Evolutionary conservation across 2,113 vertebrate species (phyloP).

Genomic region (Leptobrachium leishanense): DNA sequence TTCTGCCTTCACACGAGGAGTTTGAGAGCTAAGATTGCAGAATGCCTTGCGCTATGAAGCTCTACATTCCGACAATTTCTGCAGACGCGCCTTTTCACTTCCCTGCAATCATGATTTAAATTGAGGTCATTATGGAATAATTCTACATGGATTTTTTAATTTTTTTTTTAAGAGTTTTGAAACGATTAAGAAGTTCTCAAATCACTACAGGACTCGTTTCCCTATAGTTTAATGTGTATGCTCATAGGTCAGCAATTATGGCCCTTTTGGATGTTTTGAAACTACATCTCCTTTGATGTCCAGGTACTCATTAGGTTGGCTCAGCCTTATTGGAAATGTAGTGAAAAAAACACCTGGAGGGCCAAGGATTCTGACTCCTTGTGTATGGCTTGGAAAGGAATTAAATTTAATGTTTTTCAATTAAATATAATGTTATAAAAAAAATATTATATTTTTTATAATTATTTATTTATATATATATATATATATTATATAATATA

Average conservation of each 20-base stretch:
- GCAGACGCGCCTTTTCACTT: background rate
- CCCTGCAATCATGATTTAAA: background rate
- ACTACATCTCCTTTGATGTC: no score
- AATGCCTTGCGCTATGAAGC: background rate
- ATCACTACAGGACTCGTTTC: background rate
- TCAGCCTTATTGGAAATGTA: no score
- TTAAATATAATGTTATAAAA: no score
- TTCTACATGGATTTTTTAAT: background rate
- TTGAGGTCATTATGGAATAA: background rate
- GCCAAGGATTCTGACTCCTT: no score
- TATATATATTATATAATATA: no score
- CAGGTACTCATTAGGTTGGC: no score
- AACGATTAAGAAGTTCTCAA: background rate
- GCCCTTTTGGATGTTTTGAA: background rate
- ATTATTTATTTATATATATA: no score
- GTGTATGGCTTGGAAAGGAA: no score
- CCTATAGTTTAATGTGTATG: background rate
- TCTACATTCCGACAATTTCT: background rate
- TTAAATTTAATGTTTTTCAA: no score
- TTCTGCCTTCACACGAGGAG: background rate
- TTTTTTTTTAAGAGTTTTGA: background rate
- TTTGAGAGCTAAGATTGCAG: background rate
- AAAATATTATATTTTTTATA: no score
- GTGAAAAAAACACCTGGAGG: no score
- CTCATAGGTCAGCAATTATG: background rate